Percentiles rank a stretch among this genome's conserved stretches.
Evolutionary conservation across 1,140 invertebrate species (phyloP).

Genomic region (Aradophagus sp.): DNA sequence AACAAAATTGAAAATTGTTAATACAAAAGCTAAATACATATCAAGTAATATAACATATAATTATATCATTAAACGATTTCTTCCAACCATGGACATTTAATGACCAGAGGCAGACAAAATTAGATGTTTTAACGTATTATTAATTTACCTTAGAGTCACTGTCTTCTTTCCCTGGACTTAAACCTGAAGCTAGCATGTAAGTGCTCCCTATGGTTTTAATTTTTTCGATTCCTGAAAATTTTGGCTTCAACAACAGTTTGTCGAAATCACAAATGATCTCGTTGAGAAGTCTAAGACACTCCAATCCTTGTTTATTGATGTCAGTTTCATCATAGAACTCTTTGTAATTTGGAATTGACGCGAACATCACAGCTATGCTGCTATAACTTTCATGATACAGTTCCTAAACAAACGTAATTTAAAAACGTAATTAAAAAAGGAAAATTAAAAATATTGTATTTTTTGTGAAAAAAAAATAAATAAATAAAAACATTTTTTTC

Average conservation of each 20-base stretch:
- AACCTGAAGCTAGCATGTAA: constrained; percentile 97
- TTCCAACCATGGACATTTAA: background rate
- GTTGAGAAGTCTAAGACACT: constrained; percentile 95
- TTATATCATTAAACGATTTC: too few relatives aligned
- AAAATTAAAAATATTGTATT: too few relatives aligned
- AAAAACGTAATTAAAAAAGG: too few relatives aligned
- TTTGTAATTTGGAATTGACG: constrained; percentile 98
- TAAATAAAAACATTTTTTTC: too few relatives aligned
- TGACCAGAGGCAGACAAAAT: too few relatives aligned
- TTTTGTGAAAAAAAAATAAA: too few relatives aligned
- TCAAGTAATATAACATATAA: too few relatives aligned
- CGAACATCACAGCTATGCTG: constrained; percentile 97
- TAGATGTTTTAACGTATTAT: too few relatives aligned
- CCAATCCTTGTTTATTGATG: constrained; percentile 96
- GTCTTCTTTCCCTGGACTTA: constrained; percentile 90
- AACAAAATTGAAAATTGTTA: too few relatives aligned
- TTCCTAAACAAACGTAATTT: constrained; percentile 82
- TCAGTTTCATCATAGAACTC: constrained; percentile 99
- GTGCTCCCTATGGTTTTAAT: constrained; percentile 99
- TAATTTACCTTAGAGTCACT: constrained; percentile 78
- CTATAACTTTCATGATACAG: constrained; percentile 96
- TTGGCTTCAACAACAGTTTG: constrained; percentile 94
- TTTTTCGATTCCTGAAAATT: constrained; percentile 97
- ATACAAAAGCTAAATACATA: too few relatives aligned
- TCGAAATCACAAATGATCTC: constrained; percentile 99